Evolutionary conservation across 2,797 vertebrate genomes (phyloP).

Genomic region (Corythornis leucogaster): DNA sequence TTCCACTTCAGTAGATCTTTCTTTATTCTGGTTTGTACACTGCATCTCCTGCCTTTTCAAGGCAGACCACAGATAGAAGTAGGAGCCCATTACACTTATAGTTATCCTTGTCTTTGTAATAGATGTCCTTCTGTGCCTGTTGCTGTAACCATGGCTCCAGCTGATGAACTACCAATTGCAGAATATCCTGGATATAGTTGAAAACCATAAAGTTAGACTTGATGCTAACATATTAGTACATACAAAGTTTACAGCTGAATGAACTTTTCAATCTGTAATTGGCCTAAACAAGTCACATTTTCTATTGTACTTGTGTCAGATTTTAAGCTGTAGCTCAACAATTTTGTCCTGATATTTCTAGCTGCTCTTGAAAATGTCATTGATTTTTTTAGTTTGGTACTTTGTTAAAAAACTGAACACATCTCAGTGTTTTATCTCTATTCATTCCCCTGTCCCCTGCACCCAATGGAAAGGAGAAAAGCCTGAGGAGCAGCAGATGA

Average conservation of each 20-base stretch:
- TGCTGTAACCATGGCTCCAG: background rate
- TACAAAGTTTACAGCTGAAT: background rate
- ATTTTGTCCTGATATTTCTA: background rate
- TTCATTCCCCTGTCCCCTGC: background rate
- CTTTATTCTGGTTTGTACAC: background rate
- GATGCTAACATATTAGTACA: background rate
- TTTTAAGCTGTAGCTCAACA: background rate
- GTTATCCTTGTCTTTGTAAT: background rate
- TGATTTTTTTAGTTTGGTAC: background rate
- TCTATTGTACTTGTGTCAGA: background rate
- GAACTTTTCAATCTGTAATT: background rate
- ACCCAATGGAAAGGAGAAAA: conserved; percentile 11
- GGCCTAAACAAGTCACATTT: background rate
- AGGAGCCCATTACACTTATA: background rate
- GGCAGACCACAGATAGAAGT: background rate
- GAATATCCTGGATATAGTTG: background rate
- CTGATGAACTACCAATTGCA: background rate
- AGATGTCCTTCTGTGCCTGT: background rate
- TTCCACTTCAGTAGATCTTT: background rate
- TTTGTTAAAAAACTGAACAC: background rate
- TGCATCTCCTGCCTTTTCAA: background rate
- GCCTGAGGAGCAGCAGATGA: conserved; percentile 54
- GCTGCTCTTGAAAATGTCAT: conserved; percentile 16
- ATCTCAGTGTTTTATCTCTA: background rate
- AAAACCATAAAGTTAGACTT: background rate